Base-by-base conservation (phyloP, 2,888 invertebrate genomes). In the Hofmannophila pseudospretella region DNA sequence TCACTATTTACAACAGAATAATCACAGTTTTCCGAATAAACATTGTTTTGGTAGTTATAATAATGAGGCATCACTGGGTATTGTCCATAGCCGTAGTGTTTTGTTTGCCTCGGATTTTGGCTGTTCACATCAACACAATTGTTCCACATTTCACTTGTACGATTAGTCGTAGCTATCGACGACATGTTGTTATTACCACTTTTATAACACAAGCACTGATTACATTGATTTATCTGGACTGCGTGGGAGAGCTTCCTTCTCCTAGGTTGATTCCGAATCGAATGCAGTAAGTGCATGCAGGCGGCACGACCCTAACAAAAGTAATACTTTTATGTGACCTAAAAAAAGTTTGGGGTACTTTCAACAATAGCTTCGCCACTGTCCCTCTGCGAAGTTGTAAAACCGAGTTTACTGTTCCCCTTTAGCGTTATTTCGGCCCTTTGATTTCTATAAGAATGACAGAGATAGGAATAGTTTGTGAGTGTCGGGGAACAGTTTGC, bases 251-350 rank as follows among this genome's bases (percentile, higher is more conserved):
- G 66, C 55, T 48, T 61, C 67, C 71, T 64, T 66, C 74, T 65
- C 62, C 71, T 66, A 55, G 64, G 74, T 76, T 67, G 74, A 70
- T 77, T 82, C 73, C 74, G 77, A 81, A 82, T 75, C 78, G 78
- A 86, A 85, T 86, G 84, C 64, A 70, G 69, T 73, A 70, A 75
- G 73, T 74, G 74, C 65, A 74, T 68, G 69, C 68, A 69, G 61
- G 60, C 81, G 69, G 71, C 73, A 68, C 75, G 79, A 76, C 84
- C 82, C 84, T 81, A 62, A 73, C 81, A 78, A 84, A 74, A 77
- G 79, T 82, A 84, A 80, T 82, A 81, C 79, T 81, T 81, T 81
- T 85, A 78, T 81, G 69, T 84, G 85, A 82, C 85, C 82, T 80
- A 85, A 86, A 86, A 85, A 85, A 85, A 80, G 59, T 76, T 84